These are phyloP conservation scores for Mungos mungo DNA, from an alignment of 2,113 vertebrate species.

Conservation along the genomic window DNA sequence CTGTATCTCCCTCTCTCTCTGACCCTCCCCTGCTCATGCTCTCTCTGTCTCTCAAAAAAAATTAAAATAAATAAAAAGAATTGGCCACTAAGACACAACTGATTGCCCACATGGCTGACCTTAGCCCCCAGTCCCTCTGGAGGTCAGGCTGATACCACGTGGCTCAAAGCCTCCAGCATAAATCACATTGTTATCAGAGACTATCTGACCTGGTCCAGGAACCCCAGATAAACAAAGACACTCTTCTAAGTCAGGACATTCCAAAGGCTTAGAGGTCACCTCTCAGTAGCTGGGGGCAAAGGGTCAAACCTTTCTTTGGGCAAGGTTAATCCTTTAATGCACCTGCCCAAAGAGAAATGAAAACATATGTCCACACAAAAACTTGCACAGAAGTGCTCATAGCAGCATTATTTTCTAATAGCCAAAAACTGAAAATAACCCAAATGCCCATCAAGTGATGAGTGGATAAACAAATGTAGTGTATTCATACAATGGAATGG, in stretches of 20 bases:
- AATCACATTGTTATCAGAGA: constrained; percentile 37
- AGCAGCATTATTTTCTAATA: constrained; percentile 42
- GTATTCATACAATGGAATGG: neutral
- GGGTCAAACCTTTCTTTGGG: constrained; percentile 27
- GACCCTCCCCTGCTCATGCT: too few relatives aligned
- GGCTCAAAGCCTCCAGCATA: neutral
- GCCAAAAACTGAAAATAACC: neutral
- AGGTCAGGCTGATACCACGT: neutral
- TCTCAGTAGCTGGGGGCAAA: neutral
- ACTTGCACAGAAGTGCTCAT: neutral
- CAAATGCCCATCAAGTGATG: neutral
- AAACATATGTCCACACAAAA: constrained; percentile 27
- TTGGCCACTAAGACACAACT: neutral
- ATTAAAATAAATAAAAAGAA: neutral
- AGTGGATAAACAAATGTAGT: neutral
- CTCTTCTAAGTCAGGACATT: neutral
- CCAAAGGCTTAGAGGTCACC: neutral
- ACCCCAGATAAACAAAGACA: neutral
- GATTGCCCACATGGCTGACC: neutral
- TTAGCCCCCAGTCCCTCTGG: neutral
- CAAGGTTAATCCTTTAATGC: constrained; percentile 38
- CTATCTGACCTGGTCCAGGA: constrained; percentile 18
- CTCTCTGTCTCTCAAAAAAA: too few relatives aligned
- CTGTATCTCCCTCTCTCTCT: too few relatives aligned
- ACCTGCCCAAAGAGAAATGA: constrained; percentile 14